A percentile compares a stretch with the other conserved stretches of the same genome.
Evolutionary conservation across 2,888 invertebrate species (phyloP).

Genomic region (Aricia artaxerxes): DNA sequence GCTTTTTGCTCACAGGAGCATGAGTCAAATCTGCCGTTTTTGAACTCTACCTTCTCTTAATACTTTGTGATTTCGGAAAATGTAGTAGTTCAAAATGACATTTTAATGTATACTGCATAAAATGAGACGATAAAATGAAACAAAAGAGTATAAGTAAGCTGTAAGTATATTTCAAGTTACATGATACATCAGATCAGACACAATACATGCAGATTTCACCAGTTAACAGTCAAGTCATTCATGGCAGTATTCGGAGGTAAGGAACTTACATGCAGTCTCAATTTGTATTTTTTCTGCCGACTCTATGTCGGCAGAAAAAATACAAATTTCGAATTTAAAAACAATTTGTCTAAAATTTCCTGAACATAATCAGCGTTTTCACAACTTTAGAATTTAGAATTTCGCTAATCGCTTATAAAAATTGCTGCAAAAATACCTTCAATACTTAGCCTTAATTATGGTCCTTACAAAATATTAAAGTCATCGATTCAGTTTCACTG

Average conservation of each 20-base stretch:
- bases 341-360: background rate
- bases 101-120: background rate
- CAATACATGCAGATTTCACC: constrained; percentile 44
- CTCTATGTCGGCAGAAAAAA: constrained; percentile 11
- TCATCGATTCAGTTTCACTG: constrained; percentile 65
- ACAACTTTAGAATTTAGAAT: constrained; percentile 11
- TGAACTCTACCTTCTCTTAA: too few species aligned
- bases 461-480: constrained; percentile 31
- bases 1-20: too few species aligned
- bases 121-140: constrained; percentile 47
- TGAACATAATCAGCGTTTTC: constrained; percentile 31
- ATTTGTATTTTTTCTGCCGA: too few species aligned
- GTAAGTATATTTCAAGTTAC: constrained; percentile 51
- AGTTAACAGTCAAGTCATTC: constrained; percentile 30
- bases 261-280: constrained; percentile 28
- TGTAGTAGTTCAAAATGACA: background rate
- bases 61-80: too few species aligned
- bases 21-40: too few species aligned
- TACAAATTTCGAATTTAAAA: background rate
- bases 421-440: constrained; percentile 49
- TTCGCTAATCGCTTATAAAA: constrained; percentile 28
- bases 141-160: constrained; percentile 49
- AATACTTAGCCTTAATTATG: constrained; percentile 45
- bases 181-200: constrained; percentile 54
- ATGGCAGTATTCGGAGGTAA: constrained; percentile 25